A percentile compares a stretch with the other conserved stretches of the same genome.
These are phyloP conservation scores for Lycophotia porphyrea DNA, from an alignment of 2,888 invertebrate genomes.

Conservation along the genomic window DNA sequence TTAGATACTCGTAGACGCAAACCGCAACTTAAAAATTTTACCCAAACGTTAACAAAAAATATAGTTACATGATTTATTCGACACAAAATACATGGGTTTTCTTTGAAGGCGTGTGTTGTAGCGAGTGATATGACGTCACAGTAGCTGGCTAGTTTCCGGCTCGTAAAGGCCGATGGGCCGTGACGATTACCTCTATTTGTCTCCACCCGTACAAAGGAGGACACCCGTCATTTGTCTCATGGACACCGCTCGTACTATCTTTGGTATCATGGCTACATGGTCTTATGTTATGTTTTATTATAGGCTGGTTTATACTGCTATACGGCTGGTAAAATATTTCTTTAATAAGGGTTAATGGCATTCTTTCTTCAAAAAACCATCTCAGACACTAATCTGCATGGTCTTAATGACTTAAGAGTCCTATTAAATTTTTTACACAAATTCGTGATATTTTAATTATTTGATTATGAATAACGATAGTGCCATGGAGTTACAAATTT, in stretches of 20 bases:
- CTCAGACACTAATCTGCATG: no score
- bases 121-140: conserved; percentile 50
- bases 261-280: conserved; percentile 12
- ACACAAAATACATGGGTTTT: conserved; percentile 29
- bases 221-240: conserved; percentile 58
- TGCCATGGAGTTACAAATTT: no score
- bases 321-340: not conserved
- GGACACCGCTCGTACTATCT: conserved; percentile 48
- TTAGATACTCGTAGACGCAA: not conserved
- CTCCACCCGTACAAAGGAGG: conserved; percentile 74
- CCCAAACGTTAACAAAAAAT: conserved; percentile 10
- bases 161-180: conserved; percentile 80
- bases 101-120: conserved; percentile 37
- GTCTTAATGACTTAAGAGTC: no score
- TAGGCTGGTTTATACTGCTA: no score
- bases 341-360: not conserved
- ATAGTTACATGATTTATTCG: conserved; percentile 14
- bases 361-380: no score
- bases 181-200: conserved; percentile 83
- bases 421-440: no score
- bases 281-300: conserved; percentile 11
- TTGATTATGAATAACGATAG: no score
- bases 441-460: no score
- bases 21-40: not conserved
- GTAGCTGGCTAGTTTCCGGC: conserved; percentile 78